These are phyloP conservation scores for Oophaga sylvatica DNA, from an alignment of 2,797 vertebrate species.

Conservation along the genomic window DNA sequence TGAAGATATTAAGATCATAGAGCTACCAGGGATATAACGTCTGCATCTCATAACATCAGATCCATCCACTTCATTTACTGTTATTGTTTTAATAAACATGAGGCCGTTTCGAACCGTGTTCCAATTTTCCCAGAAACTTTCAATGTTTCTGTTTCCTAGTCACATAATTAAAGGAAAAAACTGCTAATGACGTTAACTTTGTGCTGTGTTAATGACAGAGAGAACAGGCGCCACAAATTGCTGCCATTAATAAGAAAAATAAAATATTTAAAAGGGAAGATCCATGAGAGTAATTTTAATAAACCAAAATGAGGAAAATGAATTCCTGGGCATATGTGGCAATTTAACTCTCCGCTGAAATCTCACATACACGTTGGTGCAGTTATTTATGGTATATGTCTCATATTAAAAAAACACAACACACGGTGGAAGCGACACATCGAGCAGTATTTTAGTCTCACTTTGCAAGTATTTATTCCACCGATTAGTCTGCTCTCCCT, in stretches of 20 bases:
- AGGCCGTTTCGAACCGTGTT: slow-evolving; percentile 83
- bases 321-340: slow-evolving; percentile 77
- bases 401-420: slow-evolving; percentile 57
- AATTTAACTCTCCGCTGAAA: slow-evolving; percentile 66
- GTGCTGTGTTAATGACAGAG: slow-evolving; percentile 86
- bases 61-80: slow-evolving; percentile 85
- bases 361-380: slow-evolving; percentile 64
- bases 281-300: slow-evolving; percentile 84
- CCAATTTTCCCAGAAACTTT: slow-evolving; percentile 86
- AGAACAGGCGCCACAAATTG: slow-evolving; percentile 80
- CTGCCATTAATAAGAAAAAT: slow-evolving; percentile 85
- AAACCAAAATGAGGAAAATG: slow-evolving; percentile 84
- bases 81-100: slow-evolving; percentile 89
- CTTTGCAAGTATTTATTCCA: slow-evolving; percentile 59
- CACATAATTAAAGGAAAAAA: slow-evolving; percentile 86
- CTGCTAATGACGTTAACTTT: slow-evolving; percentile 87
- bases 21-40: slow-evolving; percentile 77
- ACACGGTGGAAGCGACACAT: slow-evolving; percentile 53
- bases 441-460: slow-evolving; percentile 54
- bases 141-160: slow-evolving; percentile 83
- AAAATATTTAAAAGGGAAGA: slow-evolving; percentile 83
- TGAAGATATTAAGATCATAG: slow-evolving; percentile 19
- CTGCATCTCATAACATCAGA: slow-evolving; percentile 85
- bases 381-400: slow-evolving; percentile 68
- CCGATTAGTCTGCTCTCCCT: slow-evolving; percentile 60